Base-by-base conservation (phyloP, 2,113 vertebrate species). In the Gymnorhina tibicen region DNA sequence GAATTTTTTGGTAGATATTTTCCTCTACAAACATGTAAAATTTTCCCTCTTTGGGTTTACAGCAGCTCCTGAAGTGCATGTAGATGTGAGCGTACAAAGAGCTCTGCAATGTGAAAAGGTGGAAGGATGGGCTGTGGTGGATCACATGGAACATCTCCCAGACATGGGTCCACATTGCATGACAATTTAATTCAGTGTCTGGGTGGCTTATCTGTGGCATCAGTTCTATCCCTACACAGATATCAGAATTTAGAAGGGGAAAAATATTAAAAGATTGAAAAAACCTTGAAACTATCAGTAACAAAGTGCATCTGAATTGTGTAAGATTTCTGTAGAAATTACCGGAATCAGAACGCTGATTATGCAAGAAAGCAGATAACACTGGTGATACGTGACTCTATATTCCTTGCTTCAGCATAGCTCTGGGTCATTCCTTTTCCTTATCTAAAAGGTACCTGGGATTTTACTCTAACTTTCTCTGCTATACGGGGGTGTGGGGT, bases 351-450 rank as follows among this genome's bases (percentile, higher is more conserved):
- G n/a, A n/a, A n/a, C 80, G 18, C 63, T 77, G 35, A 63, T 86
- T 35, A 77, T 0, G 2, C 23, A 69, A 77, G 44, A 66, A 83
- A 73, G 13, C 35, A 74, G 30, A 3, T 33, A 46, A 9, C n/a
- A 2, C 23, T 53, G 33, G 26, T 73, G 26, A 16, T 55, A 60
- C 0, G 0, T n/a, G 15, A n/a, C n/a, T 79, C n/a, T 42, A 10
- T 23, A 13, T 9, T 82, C 23, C 69, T 87, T 3, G 3, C 47
- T 58, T 77, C 16, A 3, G 10, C 47, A 19, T 50, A 64, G 56
- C 62, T 56, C 60, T n/a, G 32, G 8, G 22, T 85, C 16, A 28
- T 47, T 67, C 30, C 28, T 94, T 67, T 70, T 56, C 47, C 30
- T n/a, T 42, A 20, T 39, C 63, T 83, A 52, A 62, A 84, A 69